Base-by-base conservation (phyloP, 2,113 vertebrate genomes). In the Cepphus grylle region DNA sequence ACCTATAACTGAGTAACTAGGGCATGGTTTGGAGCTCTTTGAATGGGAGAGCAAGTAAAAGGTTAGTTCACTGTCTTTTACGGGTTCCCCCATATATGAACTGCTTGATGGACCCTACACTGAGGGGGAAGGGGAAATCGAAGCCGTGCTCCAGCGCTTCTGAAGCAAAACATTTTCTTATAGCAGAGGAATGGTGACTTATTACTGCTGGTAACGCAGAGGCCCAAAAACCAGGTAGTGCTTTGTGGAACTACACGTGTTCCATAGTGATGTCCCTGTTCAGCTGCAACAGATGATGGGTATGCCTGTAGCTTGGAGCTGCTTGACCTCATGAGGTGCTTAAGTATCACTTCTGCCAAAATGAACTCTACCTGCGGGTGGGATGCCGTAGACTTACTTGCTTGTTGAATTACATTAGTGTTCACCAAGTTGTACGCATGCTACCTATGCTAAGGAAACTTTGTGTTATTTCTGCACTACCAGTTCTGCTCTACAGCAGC, bases 391-490 rank as follows among this genome's bases (percentile, higher is more conserved):
- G 50, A 5, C 7, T 9, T 15, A 0, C 0, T 11, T 30, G 53
- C 14, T 52, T 18, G 29, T 13, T 23, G 38, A n/a, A 1, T 15
- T 2, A 5, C 0, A 0, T 0, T 12, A 3, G 5, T 9, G 12
- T 9, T 38, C 40, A 6, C 26, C 0, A 15, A 38, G 58, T 0
- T 45, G n/a, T 15, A 3, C 0, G 2, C 14, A 3, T 20, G 17
- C 26, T 87, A 50, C 90, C 72, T 88, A 88, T 27, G 36, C 72
- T 25, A 55, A 21, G 70, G 38, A 59, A 40, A 50, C 3, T 5
- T 15, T 15, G 76, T 38, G 65, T n/a, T 43, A 3, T 36, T 80
- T 45, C 36, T 42, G 45, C 0, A 12, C 52, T 36, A 3, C 34
- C 7, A 2, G 52, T 15, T 38, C 61, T 61, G 58, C 81, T 42